Evolutionary conservation across 1,140 invertebrate species (phyloP).

Genomic region (Samia ricini): DNA sequence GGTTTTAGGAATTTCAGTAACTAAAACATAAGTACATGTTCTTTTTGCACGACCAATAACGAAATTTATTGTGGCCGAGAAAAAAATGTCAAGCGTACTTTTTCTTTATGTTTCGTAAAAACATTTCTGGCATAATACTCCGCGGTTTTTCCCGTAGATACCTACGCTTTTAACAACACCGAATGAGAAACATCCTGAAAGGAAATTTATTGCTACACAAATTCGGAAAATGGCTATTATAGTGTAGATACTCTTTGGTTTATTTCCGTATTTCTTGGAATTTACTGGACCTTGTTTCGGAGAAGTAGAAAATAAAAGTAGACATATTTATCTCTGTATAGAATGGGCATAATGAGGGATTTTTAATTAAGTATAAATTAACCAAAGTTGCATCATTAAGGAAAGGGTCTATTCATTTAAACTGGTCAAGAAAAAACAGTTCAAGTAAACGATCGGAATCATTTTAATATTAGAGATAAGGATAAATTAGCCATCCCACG

Average conservation of each 20-base stretch:
- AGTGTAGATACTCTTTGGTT: not conserved
- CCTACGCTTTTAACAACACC: conserved; percentile 17
- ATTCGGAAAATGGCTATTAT: conserved; percentile 18
- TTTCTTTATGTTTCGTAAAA: conserved; percentile 20
- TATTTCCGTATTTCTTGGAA: conserved; percentile 1
- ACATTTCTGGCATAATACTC: conserved; percentile 22
- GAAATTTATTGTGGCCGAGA: conserved; percentile 18
- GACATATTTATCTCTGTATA: not conserved
- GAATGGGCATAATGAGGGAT: not conserved
- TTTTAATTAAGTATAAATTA: not conserved
- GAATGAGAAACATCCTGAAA: conserved; percentile 17
- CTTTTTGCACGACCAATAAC: conserved; percentile 10
- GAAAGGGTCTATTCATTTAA: no score
- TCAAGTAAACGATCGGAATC: no score
- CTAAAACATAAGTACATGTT: not conserved
- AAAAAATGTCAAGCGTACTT: conserved; percentile 19
- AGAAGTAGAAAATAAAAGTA: not conserved
- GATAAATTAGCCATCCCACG: no score
- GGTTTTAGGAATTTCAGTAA: not conserved
- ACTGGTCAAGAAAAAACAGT: no score
- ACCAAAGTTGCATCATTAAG: no score
- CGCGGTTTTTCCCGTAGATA: conserved; percentile 7
- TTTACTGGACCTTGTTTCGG: not conserved
- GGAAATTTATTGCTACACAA: conserved; percentile 30
- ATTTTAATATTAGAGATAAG: no score